Evolutionary conservation across 2,113 vertebrate species (phyloP), one percentile per base, ranked within the genome.

Genomic region (Limnothrissa miodon): DNA sequence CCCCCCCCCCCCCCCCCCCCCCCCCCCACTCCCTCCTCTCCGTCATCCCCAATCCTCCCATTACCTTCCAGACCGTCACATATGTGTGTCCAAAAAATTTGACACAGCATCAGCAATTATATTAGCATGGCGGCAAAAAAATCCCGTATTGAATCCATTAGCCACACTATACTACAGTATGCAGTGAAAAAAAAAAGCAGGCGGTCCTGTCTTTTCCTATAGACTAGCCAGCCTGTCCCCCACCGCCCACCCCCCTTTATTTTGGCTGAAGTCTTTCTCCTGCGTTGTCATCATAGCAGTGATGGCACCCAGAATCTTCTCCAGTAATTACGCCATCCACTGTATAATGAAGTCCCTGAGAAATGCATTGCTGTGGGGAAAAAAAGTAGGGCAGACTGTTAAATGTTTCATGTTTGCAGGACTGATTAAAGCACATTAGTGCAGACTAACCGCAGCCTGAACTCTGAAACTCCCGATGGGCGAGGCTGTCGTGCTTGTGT

Each of bases 301-400:
- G 29, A 36, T 74, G 66, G 13, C 66, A 15, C 33, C 10, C 29
- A 2, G 66, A 13, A 74, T 33, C 66, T 29, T 33, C 66, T 0
- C 29, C 11, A 1, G 10, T 33, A 74, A 15, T 33, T 74, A 74
- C 36, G 33, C 29, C 66, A 74, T 1, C 66, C 15, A 74, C 66
- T 74, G 66, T 66, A 66, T 66, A 66, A 66, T 66, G 29, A 29
- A 66, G 10, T 66, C 59, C 59, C 25, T 29, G n/a, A 29, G 59
- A 66, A 66, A 66, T 33, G 10, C 59, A 33, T 66, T 1, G 11
- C 25, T 59, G 19, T 59, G 59, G 59, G 59, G 59, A 29, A 66
- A 66, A 66, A 66, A 66, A 66, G 59, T 66, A 66, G 59, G 59
- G n/a, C 59, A 66, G 59, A 66, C 59, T 66, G 59, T 13, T 66